phyloP scores from a whole-genome alignment of 2,888 invertebrate species.

The Isotomurus palustris region DNA sequence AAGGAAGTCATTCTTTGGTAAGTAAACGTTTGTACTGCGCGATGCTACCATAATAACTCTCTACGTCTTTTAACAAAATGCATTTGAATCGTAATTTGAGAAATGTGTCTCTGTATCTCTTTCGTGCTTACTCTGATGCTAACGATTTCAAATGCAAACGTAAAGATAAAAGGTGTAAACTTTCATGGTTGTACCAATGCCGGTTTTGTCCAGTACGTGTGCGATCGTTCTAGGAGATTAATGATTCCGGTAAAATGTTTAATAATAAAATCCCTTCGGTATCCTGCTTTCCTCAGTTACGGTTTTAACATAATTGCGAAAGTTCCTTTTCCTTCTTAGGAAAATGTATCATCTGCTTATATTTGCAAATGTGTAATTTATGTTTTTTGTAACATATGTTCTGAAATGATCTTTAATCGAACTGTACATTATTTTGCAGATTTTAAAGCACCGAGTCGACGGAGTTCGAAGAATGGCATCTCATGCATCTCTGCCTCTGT shows the following conservation, averaged over 20 bases:
- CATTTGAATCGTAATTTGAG: not conserved
- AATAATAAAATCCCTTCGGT: constrained; percentile 6
- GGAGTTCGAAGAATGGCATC: constrained; percentile 93
- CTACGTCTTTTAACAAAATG: not conserved
- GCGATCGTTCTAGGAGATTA: constrained; percentile 94
- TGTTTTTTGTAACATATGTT: not conserved
- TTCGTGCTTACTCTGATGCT: constrained; percentile 18
- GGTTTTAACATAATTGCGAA: not conserved
- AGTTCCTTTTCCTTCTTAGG: too few species aligned
- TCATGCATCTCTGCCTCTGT: constrained; percentile 91
- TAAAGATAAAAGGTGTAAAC: constrained; percentile 88
- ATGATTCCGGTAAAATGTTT: constrained; percentile 79
- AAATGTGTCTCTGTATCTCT: constrained; percentile 2
- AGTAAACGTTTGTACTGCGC: too few species aligned
- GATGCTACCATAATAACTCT: not conserved
- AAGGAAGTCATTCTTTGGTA: constrained; percentile 61
- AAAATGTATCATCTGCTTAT: not conserved
- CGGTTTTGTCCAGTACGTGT: constrained; percentile 90
- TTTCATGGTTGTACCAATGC: constrained; percentile 94
- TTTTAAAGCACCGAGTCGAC: constrained; percentile 87
- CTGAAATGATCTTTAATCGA: not conserved
- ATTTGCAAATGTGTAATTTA: not conserved
- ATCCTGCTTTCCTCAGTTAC: not conserved
- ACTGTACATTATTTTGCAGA: constrained; percentile 57
- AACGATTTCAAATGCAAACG: constrained; percentile 15